Evolutionary conservation across 2,113 vertebrate species (phyloP).

Genomic region (Struthidea cinerea): DNA sequence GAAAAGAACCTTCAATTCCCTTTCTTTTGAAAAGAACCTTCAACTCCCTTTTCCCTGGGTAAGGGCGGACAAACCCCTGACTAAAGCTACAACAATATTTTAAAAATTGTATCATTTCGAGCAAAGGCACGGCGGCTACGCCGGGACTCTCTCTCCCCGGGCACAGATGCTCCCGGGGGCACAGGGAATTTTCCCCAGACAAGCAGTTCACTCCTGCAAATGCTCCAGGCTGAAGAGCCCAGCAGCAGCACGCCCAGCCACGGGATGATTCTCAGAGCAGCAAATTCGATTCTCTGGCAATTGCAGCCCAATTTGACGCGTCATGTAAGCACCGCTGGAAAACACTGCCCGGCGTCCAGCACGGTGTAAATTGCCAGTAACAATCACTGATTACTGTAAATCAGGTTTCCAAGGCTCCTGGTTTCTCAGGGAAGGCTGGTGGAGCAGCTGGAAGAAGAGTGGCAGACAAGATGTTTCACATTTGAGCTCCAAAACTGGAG

Average conservation of each 20-base stretch:
- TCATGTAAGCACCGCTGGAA: neutral
- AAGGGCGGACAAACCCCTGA: neutral
- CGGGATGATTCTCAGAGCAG: neutral
- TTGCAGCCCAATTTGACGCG: neutral
- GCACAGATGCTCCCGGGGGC: neutral
- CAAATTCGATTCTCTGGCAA: neutral
- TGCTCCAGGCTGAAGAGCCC: neutral
- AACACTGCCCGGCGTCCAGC: neutral
- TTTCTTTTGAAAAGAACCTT: neutral
- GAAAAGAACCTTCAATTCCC: neutral
- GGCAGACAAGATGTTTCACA: neutral
- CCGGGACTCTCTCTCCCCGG: neutral
- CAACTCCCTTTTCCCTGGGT: neutral
- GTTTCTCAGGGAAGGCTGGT: neutral
- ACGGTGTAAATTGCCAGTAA: neutral
- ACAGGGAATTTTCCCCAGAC: neutral
- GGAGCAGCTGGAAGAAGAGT: neutral
- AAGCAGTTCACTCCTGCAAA: neutral
- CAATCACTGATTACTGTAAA: neutral
- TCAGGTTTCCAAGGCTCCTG: neutral
- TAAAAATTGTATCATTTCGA: too few relatives aligned
- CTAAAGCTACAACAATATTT: neutral
- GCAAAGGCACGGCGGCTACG: neutral
- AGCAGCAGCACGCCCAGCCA: neutral
- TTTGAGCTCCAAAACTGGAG: neutral